Conservation (phyloP, 2,797 vertebrate genomes). For the Pseudotriccus pelzelni region DNA sequence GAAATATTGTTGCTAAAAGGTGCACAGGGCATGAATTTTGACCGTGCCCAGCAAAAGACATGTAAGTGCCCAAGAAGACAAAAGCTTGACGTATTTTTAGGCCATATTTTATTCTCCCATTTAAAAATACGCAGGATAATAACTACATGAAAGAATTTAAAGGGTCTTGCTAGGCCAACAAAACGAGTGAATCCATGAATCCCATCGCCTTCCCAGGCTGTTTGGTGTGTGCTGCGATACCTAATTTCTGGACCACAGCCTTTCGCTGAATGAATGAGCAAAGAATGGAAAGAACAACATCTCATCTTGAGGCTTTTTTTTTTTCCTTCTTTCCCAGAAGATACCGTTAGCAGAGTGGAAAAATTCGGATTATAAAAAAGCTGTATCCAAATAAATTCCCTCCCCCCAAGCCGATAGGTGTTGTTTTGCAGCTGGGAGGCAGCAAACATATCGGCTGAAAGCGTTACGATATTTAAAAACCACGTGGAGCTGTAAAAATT, state of each 20-base stretch:
- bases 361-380: neutral
- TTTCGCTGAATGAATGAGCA: neutral
- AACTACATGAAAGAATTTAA: neutral
- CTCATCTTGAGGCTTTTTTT: neutral
- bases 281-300: neutral
- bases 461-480: conserved; percentile 71
- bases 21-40: neutral
- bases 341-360: neutral
- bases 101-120: neutral
- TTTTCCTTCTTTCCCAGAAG: conserved; percentile 42
- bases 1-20: neutral
- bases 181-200: neutral
- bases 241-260: neutral
- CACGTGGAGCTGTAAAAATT: conserved; percentile 73
- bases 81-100: neutral
- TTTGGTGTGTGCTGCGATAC: neutral
- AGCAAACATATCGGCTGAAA: conserved; percentile 67
- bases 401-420: conserved; percentile 4
- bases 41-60: neutral
- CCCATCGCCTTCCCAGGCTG: neutral
- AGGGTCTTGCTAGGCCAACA: neutral
- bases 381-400: conserved; percentile 11
- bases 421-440: conserved; percentile 61
- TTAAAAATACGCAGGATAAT: neutral
- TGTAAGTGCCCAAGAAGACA: neutral